phyloP scores from a whole-genome alignment of 2,797 vertebrate species.

The Sebastes hubbsi region DNA sequence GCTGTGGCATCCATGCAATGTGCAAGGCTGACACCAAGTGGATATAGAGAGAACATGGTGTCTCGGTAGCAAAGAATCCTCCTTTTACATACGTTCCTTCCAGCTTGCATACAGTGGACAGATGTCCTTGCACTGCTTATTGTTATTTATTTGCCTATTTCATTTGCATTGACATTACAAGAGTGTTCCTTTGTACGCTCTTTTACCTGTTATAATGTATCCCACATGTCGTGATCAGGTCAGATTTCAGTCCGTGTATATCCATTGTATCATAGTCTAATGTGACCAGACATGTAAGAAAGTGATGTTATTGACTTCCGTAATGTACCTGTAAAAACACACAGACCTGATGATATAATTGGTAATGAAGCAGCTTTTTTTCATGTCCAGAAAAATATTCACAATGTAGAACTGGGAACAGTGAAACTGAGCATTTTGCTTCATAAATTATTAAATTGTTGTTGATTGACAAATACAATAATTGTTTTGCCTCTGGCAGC shows the following conservation, averaged over 20 bases:
- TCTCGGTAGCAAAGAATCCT: not conserved
- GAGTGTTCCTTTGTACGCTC: not conserved
- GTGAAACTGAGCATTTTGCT: not conserved
- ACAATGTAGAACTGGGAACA: not conserved
- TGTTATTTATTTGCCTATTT: not conserved
- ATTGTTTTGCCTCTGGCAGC: not conserved
- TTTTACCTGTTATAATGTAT: not conserved
- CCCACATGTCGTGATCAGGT: not conserved
- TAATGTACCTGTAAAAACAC: not conserved
- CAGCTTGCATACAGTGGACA: not conserved
- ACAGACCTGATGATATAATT: not conserved
- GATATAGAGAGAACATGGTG: slow-evolving; percentile 14
- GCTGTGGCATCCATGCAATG: not conserved
- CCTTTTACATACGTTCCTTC: not conserved
- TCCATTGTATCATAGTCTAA: not conserved
- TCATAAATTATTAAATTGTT: not conserved
- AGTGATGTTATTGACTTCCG: not conserved
- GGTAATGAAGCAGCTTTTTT: not conserved
- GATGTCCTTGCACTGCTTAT: not conserved
- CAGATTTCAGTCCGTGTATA: not conserved
- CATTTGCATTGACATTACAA: not conserved
- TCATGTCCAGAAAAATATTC: not conserved
- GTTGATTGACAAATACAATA: not conserved
- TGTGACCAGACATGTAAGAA: not conserved
- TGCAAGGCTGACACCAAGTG: slow-evolving; percentile 80